Conservation (phyloP, 2,113 vertebrate species). For the Holacanthus passer region DNA sequence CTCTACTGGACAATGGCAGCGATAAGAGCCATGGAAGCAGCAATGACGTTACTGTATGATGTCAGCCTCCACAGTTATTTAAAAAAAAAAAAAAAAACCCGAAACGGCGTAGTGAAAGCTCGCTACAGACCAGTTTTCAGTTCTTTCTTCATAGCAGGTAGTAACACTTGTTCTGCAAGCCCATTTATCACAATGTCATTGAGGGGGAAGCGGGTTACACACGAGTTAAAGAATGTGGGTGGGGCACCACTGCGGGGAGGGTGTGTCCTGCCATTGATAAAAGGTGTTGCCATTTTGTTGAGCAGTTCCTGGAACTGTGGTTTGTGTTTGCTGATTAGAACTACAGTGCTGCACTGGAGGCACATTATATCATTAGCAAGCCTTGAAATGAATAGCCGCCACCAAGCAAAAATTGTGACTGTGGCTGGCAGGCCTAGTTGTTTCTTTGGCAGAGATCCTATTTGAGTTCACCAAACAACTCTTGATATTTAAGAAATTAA, state of each 20-base stretch:
- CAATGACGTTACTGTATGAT: constrained; percentile 33
- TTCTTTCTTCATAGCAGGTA: constrained; percentile 33
- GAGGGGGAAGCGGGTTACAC: constrained; percentile 47
- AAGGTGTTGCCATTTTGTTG: constrained; percentile 70
- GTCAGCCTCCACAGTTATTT: constrained; percentile 29
- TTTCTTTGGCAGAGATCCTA: background rate
- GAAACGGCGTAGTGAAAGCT: background rate
- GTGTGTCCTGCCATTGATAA: constrained; percentile 77
- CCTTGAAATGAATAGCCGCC: background rate
- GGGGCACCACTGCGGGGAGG: constrained; percentile 54
- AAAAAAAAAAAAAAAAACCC: constrained; percentile 12
- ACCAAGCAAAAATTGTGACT: background rate
- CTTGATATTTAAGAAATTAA: background rate
- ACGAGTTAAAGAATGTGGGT: constrained; percentile 77
- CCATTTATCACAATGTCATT: constrained; percentile 34
- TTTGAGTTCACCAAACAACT: constrained; percentile 7
- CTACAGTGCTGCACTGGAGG: background rate
- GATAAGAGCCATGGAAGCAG: constrained; percentile 28
- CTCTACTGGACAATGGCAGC: constrained; percentile 17
- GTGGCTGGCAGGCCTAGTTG: background rate
- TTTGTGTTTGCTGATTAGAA: constrained; percentile 77
- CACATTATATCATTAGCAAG: constrained; percentile 2
- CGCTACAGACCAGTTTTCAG: constrained; percentile 10
- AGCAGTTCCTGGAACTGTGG: constrained; percentile 74
- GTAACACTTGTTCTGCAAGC: constrained; percentile 38